These are phyloP conservation scores for Falco novaeseelandiae DNA, from an alignment of 2,797 vertebrate genomes.

Conservation along the genomic window DNA sequence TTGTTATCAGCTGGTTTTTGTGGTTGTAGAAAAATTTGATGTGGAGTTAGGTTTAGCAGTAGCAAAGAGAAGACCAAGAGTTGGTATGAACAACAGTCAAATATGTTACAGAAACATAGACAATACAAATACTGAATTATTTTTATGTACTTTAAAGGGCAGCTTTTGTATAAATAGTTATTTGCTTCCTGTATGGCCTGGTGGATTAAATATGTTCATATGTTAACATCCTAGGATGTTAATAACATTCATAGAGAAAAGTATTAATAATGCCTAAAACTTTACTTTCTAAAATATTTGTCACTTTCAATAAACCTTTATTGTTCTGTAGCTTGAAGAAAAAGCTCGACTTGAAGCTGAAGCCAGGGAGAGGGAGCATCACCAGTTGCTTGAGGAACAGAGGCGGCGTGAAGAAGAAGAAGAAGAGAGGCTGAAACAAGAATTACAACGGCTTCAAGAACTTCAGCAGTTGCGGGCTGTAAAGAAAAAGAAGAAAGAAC, in stretches of 20 bases:
- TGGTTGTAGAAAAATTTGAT: background rate
- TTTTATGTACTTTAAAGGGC: background rate
- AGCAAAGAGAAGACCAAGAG: background rate
- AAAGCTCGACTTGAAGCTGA: constrained; percentile 92
- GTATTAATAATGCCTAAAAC: background rate
- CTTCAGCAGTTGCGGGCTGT: constrained; percentile 87
- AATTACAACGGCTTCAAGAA: constrained; percentile 90
- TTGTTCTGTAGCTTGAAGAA: constrained; percentile 88
- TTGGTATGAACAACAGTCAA: background rate
- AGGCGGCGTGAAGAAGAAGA: constrained; percentile 81
- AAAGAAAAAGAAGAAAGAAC: constrained; percentile 97
- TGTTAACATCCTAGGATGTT: background rate
- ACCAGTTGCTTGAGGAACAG: constrained; percentile 86
- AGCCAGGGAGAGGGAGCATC: constrained; percentile 85
- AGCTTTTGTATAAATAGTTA: background rate
- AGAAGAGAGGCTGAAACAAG: constrained; percentile 86
- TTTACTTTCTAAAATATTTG: background rate
- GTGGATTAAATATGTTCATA: background rate
- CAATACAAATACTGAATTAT: background rate
- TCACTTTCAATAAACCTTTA: background rate
- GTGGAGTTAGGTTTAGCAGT: background rate
- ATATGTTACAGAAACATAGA: background rate
- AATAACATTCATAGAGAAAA: background rate
- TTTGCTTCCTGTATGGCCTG: background rate
- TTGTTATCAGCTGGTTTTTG: background rate